Percentiles rank a stretch among this genome's conserved stretches.
Evolutionary conservation across 2,797 vertebrate species (phyloP).

Genomic region (Micromesistius poutassou): DNA sequence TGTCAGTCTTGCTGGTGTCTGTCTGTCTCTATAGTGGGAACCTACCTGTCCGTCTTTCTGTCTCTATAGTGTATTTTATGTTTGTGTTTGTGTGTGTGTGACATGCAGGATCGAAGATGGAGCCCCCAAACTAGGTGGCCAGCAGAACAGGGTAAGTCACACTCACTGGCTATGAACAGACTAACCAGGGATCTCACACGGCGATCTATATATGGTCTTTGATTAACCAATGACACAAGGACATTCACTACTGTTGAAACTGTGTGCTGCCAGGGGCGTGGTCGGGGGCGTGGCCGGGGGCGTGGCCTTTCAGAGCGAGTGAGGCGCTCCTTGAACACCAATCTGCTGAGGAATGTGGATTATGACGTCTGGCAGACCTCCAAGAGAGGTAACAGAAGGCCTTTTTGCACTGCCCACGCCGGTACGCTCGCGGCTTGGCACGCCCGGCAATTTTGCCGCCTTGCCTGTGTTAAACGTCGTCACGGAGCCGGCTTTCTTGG

Average conservation of each 20-base stretch:
- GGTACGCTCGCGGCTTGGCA: too few relatives aligned
- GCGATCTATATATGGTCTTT: background rate
- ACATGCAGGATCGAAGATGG: slow-evolving; percentile 54
- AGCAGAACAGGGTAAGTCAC: slow-evolving; percentile 49
- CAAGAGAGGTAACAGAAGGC: slow-evolving; percentile 80
- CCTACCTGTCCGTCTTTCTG: background rate
- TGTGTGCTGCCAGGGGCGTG: slow-evolving; percentile 18
- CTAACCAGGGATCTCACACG: background rate
- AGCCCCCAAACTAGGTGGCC: slow-evolving; percentile 33
- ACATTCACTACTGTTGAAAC: background rate
- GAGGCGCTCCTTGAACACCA: slow-evolving; percentile 82
- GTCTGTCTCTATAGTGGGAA: background rate
- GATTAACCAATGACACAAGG: background rate
- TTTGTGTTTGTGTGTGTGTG: background rate
- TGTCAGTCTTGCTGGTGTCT: background rate
- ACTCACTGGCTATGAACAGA: background rate
- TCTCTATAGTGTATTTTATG: slow-evolving; percentile 1
- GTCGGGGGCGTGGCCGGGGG: slow-evolving; percentile 25
- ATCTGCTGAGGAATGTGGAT: slow-evolving; percentile 84
- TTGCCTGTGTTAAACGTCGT: too few relatives aligned
- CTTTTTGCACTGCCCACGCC: too few relatives aligned
- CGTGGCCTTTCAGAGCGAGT: slow-evolving; percentile 74
- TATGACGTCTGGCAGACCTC: slow-evolving; percentile 88
- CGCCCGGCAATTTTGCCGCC: too few relatives aligned
- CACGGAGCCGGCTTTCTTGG: too few relatives aligned